Evolutionary conservation across 2,888 invertebrate genomes (phyloP), one percentile per base, ranked within the genome.

Genomic region (Leptinotarsa juncta): DNA sequence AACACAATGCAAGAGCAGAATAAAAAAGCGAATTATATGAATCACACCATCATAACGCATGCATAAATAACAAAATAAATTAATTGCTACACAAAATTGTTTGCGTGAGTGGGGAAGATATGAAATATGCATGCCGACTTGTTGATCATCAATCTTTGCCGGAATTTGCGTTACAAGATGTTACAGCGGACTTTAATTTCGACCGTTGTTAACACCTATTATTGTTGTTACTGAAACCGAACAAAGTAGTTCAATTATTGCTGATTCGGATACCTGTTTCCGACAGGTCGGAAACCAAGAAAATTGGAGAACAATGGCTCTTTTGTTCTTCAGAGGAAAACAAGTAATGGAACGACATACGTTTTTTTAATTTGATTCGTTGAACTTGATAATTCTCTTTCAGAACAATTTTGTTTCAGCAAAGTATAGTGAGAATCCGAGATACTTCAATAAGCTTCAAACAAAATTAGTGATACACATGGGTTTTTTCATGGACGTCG

Each of bases 41-140:
- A 73, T 72, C 72, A 72, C 67, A 67, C 32, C 23, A 60, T 73
- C 73, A 74, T 74, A 71, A 74, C 71, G 71, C 71, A 69, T 74
- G 70, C 74, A 74, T 69, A 68, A 71, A 74, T 71, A 71, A 23
- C 26, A 55, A 62, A 62, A 62, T 62, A 65, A 57, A 74, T 71
- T 74, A 74, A 74, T 74, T 74, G 71, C 71, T 74, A 65, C 74
- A 71, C 48, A 68, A 57, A 67, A 68, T 68, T 53, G 68, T 55
- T 73, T 69, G 69, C 50, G 49, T 74, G 49, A 51, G 53, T 51
- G 55, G 70, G 50, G 15, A 68, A n/a, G n/a, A 55, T 55, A 68
- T 68, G 68, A 68, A 68, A 55, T 68, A 68, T 68, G 57, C 57
- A 69, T 69, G 69, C 42, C 20, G 57, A 57, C 57, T 57, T 69